phyloP scores from a whole-genome alignment of 2,113 vertebrate genomes.

The Rhabdornis inornatus region DNA sequence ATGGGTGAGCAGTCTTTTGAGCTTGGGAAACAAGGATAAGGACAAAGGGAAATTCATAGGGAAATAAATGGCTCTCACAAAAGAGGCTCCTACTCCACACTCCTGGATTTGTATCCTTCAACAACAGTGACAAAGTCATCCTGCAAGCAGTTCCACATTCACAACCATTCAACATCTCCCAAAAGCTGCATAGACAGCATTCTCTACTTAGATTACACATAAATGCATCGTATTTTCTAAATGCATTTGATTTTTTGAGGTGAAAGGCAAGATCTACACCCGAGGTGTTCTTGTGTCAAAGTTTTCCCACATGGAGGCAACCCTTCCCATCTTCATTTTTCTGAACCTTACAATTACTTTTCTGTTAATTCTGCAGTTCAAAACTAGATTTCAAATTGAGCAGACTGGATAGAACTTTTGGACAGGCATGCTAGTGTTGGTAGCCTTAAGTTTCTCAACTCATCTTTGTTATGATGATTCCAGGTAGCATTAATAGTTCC shows the following conservation, averaged over 20 bases:
- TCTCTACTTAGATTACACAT: not conserved
- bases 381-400: not conserved
- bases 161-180: not conserved
- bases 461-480: not conserved
- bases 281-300: not conserved
- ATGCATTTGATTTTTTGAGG: not conserved
- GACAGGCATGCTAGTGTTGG: not conserved
- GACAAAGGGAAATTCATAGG: not conserved
- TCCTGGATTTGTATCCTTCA: not conserved
- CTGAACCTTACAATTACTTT: not conserved
- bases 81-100: not conserved
- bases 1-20: not conserved
- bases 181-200: not conserved
- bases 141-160: not conserved
- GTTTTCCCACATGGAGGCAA: not conserved
- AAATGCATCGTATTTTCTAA: not conserved
- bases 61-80: not conserved
- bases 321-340: not conserved
- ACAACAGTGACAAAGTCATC: not conserved
- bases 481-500: not conserved
- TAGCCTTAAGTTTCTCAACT: not conserved
- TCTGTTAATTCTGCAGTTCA: not conserved
- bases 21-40: not conserved
- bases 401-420: not conserved
- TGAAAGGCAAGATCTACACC: not conserved